Conservation (phyloP, 1,140 invertebrate genomes). For the Eufriesea mexicana region DNA sequence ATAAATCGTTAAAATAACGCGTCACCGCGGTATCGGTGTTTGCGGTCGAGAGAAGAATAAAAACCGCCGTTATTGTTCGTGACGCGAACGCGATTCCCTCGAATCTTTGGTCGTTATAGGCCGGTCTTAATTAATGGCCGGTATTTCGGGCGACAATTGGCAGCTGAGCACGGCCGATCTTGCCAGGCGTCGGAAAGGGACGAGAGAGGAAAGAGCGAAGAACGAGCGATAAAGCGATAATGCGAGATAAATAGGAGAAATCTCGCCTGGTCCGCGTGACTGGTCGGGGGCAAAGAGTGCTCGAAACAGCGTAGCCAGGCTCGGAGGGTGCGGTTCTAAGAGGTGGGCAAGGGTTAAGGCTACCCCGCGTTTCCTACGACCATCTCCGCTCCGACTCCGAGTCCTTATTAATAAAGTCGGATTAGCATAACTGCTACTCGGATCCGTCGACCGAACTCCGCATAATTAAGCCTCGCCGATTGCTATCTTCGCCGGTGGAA, state of each 20-base stretch:
- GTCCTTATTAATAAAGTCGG: slow-evolving; percentile 78
- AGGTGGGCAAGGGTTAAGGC: slow-evolving; percentile 72
- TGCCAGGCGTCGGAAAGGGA: slow-evolving; percentile 61
- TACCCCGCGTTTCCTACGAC: slow-evolving; percentile 66
- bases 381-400: slow-evolving; percentile 70
- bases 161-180: slow-evolving; percentile 54
- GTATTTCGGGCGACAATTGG: slow-evolving; percentile 53
- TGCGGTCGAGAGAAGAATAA: neutral
- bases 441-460: slow-evolving; percentile 65
- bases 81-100: slow-evolving; percentile 8
- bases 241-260: slow-evolving; percentile 61
- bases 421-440: slow-evolving; percentile 75
- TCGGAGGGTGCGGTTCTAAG: slow-evolving; percentile 56
- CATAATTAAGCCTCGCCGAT: slow-evolving; percentile 70
- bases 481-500: slow-evolving; percentile 59
- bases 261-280: slow-evolving; percentile 67
- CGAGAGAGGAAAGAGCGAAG: slow-evolving; percentile 47
- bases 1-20: neutral
- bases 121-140: slow-evolving; percentile 66
- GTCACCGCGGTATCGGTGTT: slow-evolving; percentile 9
- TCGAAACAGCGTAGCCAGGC: slow-evolving; percentile 11
- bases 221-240: slow-evolving; percentile 75
- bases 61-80: neutral
- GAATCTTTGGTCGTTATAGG: neutral
- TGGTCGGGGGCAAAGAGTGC: slow-evolving; percentile 49